Percentiles rank a stretch among this genome's conserved stretches.
These are phyloP conservation scores for Leucophenga montana DNA, from an alignment of 2,888 invertebrate species.

Conservation along the genomic window DNA sequence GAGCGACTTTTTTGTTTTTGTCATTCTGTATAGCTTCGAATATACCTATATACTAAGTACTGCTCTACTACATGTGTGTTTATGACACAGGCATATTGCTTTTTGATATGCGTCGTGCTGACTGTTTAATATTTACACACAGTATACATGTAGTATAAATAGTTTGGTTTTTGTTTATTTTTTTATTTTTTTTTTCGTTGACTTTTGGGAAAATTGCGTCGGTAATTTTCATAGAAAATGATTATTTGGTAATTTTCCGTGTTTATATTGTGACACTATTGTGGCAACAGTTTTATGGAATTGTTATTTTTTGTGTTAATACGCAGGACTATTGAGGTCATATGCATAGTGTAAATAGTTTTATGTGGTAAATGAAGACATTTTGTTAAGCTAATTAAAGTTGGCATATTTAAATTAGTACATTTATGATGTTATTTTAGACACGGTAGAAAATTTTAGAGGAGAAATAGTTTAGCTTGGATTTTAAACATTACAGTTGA, in stretches of 20 bases:
- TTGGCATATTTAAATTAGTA: not conserved
- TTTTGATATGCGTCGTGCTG: constrained; percentile 50
- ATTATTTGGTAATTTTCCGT: constrained; percentile 58
- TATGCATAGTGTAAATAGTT: not conserved
- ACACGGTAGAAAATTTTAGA: too few species aligned
- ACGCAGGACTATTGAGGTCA: not conserved
- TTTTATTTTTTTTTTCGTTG: constrained; percentile 34
- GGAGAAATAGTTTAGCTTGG: too few species aligned
- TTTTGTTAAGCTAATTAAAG: not conserved
- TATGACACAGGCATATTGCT: constrained; percentile 22
- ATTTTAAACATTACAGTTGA: too few species aligned
- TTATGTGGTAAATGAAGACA: not conserved
- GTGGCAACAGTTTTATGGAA: constrained; percentile 45
- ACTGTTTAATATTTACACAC: constrained; percentile 48
- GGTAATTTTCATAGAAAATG: constrained; percentile 49
- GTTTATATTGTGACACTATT: constrained; percentile 40
- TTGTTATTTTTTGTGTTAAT: constrained; percentile 44
- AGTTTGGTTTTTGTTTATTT: constrained; percentile 26
- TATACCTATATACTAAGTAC: not conserved
- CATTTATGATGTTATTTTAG: too few species aligned
- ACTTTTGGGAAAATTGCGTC: not conserved
- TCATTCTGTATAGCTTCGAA: not conserved
- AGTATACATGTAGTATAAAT: too few species aligned
- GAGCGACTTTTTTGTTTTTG: too few species aligned
- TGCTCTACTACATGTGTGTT: not conserved